Evolutionary conservation across 2,797 vertebrate species (phyloP), one percentile per base, ranked within the genome.

Genomic region (Intellagama lesueurii): DNA sequence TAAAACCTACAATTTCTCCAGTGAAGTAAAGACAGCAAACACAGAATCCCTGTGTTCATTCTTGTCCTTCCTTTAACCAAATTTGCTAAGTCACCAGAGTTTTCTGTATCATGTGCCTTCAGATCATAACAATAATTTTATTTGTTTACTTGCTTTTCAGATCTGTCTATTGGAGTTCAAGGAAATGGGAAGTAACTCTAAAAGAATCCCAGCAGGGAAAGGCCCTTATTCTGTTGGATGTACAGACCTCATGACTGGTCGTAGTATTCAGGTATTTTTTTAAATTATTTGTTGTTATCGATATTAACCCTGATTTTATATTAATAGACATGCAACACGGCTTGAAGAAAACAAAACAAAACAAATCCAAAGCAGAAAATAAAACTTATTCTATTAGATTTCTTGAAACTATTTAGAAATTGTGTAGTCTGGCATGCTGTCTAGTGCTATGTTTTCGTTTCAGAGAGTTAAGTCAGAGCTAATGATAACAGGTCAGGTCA

Each of bases 161-260:
- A 47, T 52, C 90, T 90, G 78, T 1, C 22, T 0, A 89, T 86
- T 64, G 19, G 92, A 80, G 32, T 91, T 5, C 69, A 78, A 66
- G 16, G 85, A 96, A 90, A 98, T 98, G 97, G 96, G 96, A 85
- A 97, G 95, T 93, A 97, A 95, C 78, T 93, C 96, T 26, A 95
- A 97, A 19, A 96, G 96, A 92, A 99, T 99, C 91, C 99, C 99
- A 19, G 80, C 93, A 87, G 98, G 97, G 83, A 99, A 98, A 82
- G 99, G 99, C 2, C 97, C 98, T 0, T 94, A 98, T 56, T 79
- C 95, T 0, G 98, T 99, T 81, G 98, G 99, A 75, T 99, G 98
- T 89, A 98, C 98, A 0, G 99, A 99, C 91, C 94, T 99, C 93
- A 99, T 99, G 99, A 97, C 97, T 94, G 97, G 98, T 90, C 96